These are phyloP conservation scores for Dendrocincla fuliginosa DNA, from an alignment of 2,797 vertebrate genomes.

Conservation along the genomic window DNA sequence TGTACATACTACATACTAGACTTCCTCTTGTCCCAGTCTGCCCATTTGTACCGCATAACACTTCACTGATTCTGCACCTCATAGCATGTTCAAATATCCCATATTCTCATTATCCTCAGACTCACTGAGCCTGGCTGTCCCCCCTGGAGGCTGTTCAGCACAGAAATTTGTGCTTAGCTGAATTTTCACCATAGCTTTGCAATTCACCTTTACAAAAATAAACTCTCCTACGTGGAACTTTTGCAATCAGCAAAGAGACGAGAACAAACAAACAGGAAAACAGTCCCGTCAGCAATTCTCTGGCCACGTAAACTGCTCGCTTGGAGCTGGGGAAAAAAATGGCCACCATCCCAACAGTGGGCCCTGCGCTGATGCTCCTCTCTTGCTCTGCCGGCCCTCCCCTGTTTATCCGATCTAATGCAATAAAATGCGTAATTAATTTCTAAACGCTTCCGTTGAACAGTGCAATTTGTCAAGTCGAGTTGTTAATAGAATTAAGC, in stretches of 20 bases:
- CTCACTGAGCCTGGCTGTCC: neutral
- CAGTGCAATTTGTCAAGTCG: conserved; percentile 85
- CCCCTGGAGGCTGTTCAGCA: conserved; percentile 30
- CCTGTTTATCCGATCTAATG: conserved; percentile 83
- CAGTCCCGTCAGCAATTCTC: conserved; percentile 40
- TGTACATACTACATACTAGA: rapidly evolving
- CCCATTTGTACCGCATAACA: neutral
- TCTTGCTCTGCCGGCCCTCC: conserved; percentile 52
- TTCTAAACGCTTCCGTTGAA: conserved; percentile 84
- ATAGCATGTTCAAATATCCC: neutral
- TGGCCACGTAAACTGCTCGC: neutral
- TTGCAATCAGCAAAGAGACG: conserved; percentile 61
- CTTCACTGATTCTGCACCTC: neutral
- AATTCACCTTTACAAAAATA: conserved; percentile 71
- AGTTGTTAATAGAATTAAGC: conserved; percentile 88
- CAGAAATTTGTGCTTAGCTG: conserved; percentile 67
- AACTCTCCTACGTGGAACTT: conserved; percentile 58
- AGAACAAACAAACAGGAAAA: conserved; percentile 63
- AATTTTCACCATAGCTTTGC: conserved; percentile 61
- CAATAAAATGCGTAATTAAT: conserved; percentile 88
- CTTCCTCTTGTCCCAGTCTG: neutral
- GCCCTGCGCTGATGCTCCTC: conserved; percentile 38
- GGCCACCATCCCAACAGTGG: neutral
- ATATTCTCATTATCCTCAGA: conserved; percentile 10
- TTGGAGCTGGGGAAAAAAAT: neutral